Evolutionary conservation across 2,113 vertebrate genomes (phyloP), one percentile per base, ranked within the genome.

Genomic region (Bufo bufo): DNA sequence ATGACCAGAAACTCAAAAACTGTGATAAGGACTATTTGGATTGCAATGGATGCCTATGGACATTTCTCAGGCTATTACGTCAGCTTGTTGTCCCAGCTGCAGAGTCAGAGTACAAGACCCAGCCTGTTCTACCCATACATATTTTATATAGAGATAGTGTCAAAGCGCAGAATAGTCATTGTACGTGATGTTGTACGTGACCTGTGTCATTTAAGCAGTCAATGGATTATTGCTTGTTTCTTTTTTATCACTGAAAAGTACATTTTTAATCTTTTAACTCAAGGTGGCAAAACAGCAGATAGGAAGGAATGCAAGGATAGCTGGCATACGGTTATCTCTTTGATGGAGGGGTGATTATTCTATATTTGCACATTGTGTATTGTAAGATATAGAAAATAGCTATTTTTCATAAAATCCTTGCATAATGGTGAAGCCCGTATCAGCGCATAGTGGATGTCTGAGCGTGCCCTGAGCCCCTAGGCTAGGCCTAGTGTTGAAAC

Each of bases 11-110:
- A 90, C 92, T 92, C 90, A 91, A 91, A 93, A 90, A 90, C 93
- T 58, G 89, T 14, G 92, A 91, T 92, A 92, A 92, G 89, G 91
- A 91, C 89, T 93, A 91, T 93, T 91, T 93, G 43, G 2, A n/a
- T 47, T 91, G 92, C 91, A 92, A 91, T 91, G 91, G 90, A 89
- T 1, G 12, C 84, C 89, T 90, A 91, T 92, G 91, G 92, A 93
- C 93, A 90, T 89, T 93, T 93, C 91, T 91, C 90, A 89, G 90
- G 89, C 89, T 92, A 90, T 93, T 92, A 93, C 91, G 90, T 93
- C 92, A 93, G 90, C 92, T 33, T 93, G 92, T 92, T 92, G 91
- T 92, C 92, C 91, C 91, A 93, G 93, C 89, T 92, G 91, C 90
- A 89, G 89, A 89, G 89, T 85, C 90, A 90, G 87, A 87, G 85